Evolutionary conservation across 2,888 invertebrate genomes (phyloP).

Genomic region (Hydraecia micacea): DNA sequence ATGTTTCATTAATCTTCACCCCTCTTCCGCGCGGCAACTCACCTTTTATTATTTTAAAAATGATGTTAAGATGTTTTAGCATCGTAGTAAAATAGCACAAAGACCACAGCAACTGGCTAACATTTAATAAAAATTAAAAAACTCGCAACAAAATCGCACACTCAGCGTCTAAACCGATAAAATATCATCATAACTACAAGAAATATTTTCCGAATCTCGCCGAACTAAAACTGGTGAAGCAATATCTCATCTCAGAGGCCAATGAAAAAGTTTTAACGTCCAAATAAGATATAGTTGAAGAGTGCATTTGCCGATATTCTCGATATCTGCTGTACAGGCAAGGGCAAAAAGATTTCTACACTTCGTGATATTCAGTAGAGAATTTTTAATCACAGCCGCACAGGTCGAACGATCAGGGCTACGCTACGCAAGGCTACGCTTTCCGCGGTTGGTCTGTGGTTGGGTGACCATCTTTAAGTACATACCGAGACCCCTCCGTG

Average conservation of each 20-base stretch:
- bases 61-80: no score
- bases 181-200: constrained; percentile 50
- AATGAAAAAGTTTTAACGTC: constrained; percentile 84
- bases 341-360: not conserved
- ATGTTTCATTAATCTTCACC: no score
- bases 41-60: no score
- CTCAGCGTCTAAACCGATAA: constrained; percentile 26
- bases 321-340: constrained; percentile 67
- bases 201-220: constrained; percentile 68
- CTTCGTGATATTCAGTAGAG: not conserved
- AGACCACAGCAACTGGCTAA: not conserved
- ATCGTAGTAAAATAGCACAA: no score
- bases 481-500: no score
- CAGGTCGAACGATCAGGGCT: no score
- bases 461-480: no score
- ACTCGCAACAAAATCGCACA: constrained; percentile 4
- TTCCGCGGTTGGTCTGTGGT: no score
- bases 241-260: constrained; percentile 77
- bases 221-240: constrained; percentile 70
- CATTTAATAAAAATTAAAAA: constrained; percentile 14
- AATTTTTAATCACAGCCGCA: no score
- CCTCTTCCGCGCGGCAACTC: no score
- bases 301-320: constrained; percentile 73
- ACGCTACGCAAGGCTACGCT: no score
- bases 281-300: constrained; percentile 73